Base-by-base conservation (phyloP, 2,888 invertebrate genomes). In the Gnatocerus cornutus region DNA sequence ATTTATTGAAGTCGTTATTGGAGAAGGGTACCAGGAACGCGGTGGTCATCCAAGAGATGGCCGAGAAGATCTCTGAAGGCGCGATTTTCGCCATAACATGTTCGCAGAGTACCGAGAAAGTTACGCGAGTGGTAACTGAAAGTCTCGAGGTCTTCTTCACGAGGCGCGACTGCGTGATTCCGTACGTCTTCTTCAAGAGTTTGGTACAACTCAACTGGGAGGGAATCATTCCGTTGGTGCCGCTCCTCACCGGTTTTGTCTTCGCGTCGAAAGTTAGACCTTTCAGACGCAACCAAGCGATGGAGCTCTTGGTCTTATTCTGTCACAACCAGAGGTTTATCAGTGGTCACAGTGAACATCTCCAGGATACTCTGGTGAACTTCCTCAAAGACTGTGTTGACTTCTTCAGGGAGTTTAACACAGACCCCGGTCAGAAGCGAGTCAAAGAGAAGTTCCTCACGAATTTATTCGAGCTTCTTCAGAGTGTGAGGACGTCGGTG, bases 251-350 rank as follows among this genome's bases (percentile, higher is more conserved):
- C n/a, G 85, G 88, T 16, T 89, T 89, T 77, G 86, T 90, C 59
- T 90, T 93, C 69, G 87, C 88, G 61, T 81, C 84, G 12, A 86
- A 87, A 13, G 88, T 91, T 1, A 86, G 92, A 69, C 89, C 90
- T 29, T 93, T 90, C 77, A 86, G 91, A 16, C 87, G 90, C 45
- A 89, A 88, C 71, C 92, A 93, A 84, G 91, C 91, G 0, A 77
- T 91, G 0, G 91, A 92, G 77, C 83, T 93, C 67, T 80, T 93
- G 48, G 85, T 86, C n/a, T 85, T 89, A 1, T 90, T 92, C 73
- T 93, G 91, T 80, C 86, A 87, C 52, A 89, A 91, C 75, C 83
- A 89, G 9, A 87, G 90, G 76, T 79, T 86, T 39, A 79, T 87
- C 29, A 74, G 68, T 10, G 71, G 71, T 3, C 87, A 87, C 72